Evolutionary conservation across 2,888 invertebrate genomes (phyloP).

Genomic region (Philopedon plagiatum): DNA sequence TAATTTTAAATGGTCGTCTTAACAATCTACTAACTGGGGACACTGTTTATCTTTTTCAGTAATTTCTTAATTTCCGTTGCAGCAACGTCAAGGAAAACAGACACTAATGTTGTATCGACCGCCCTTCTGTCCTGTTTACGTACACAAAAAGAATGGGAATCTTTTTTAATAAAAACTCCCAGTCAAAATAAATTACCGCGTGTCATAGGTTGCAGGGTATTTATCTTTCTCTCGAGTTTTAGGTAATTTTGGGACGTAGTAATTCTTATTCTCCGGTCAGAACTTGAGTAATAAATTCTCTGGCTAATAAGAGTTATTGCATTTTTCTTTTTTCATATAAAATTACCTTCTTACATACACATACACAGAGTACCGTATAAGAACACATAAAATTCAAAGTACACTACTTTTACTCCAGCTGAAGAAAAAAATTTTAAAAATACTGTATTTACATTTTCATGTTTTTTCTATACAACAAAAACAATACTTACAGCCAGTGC

Average conservation of each 20-base stretch:
- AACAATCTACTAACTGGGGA: neutral
- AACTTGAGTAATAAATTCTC: conserved; percentile 18
- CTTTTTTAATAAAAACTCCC: conserved; percentile 32
- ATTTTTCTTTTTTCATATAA: neutral
- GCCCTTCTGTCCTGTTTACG: conserved; percentile 20
- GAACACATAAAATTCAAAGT: too few species aligned
- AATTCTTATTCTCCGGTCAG: conserved; percentile 8
- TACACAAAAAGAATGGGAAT: conserved; percentile 30
- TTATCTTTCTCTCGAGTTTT: conserved; percentile 32
- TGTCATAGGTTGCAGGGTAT: conserved; percentile 30
- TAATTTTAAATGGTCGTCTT: neutral
- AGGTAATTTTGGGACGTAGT: conserved; percentile 28
- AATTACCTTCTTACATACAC: too few species aligned
- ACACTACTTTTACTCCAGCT: too few species aligned
- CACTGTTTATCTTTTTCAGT: conserved; percentile 21
- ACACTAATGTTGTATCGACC: conserved; percentile 31
- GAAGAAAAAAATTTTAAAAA: too few species aligned
- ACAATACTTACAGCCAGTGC: too few species aligned
- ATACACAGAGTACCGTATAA: too few species aligned
- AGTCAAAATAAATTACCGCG: conserved; percentile 32
- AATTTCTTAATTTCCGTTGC: conserved; percentile 26
- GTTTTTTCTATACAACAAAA: too few species aligned
- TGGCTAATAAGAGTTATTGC: neutral
- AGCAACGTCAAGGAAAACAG: conserved; percentile 19
- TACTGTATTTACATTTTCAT: too few species aligned